Percentiles rank a stretch among this genome's conserved stretches.
These are phyloP conservation scores for Champsocephalus esox DNA, from an alignment of 2,797 vertebrate genomes.

Conservation along the genomic window DNA sequence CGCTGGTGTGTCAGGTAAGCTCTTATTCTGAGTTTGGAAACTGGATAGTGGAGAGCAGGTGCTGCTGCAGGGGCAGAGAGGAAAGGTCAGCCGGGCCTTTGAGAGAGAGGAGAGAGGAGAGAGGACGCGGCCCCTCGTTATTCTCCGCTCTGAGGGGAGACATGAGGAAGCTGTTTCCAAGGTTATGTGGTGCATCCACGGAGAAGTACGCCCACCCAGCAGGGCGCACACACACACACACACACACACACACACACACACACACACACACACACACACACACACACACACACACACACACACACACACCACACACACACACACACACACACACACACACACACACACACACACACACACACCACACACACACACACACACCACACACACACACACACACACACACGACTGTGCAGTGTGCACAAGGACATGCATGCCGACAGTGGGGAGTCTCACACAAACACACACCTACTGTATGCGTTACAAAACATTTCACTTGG, in stretches of 20 bases:
- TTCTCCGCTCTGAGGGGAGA: conserved; percentile 28
- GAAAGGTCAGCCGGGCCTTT: conserved; percentile 43
- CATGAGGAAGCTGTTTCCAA: conserved; percentile 59
- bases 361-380: not conserved
- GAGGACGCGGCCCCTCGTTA: conserved; percentile 25
- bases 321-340: not conserved
- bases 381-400: conserved; percentile 14
- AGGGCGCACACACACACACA: not conserved
- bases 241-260: conserved; percentile 8
- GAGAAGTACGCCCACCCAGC: conserved; percentile 41
- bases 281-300: conserved; percentile 15
- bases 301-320: too few relatives aligned
- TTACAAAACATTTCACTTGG: too few relatives aligned
- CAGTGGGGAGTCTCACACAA: not conserved
- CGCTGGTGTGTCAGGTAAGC: conserved; percentile 52
- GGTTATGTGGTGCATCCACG: conserved; percentile 48
- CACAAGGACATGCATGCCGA: conserved; percentile 28
- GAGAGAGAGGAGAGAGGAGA: conserved; percentile 40
- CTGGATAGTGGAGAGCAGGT: conserved; percentile 69
- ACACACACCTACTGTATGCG: too few relatives aligned
- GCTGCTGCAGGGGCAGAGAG: conserved; percentile 43
- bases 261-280: not conserved
- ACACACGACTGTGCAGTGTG: not conserved
- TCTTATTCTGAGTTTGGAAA: conserved; percentile 43
- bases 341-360: conserved; percentile 9